Conservation (phyloP, 2,888 invertebrate species). For the Gasteruption jaculator region DNA sequence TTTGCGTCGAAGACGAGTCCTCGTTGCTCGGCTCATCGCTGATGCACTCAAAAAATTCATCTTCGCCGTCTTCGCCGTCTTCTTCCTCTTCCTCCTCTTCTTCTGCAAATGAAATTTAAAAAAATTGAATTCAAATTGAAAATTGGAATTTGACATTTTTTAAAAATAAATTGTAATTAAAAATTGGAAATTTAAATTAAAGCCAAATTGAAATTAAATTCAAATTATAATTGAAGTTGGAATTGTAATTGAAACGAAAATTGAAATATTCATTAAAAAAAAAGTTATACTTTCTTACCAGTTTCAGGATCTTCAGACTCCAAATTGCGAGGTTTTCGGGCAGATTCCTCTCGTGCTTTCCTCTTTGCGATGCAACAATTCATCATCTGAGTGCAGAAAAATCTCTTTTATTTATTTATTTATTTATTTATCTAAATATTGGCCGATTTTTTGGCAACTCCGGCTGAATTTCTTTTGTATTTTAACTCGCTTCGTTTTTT, state of each 20-base stretch:
- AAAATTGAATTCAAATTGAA: not conserved
- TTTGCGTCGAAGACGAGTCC: conserved; percentile 40
- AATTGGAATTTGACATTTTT: not conserved
- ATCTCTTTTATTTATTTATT: conserved; percentile 1
- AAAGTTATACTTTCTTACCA: conserved; percentile 28
- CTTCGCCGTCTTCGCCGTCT: no score
- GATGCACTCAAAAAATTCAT: conserved; percentile 82
- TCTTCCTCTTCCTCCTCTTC: conserved; percentile 66
- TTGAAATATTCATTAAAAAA: not conserved
- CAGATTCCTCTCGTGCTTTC: conserved; percentile 53
- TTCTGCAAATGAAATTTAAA: conserved; percentile 31
- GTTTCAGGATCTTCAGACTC: conserved; percentile 39
- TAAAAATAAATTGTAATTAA: conserved; percentile 1
- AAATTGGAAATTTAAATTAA: not conserved
- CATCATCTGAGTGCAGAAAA: conserved; percentile 54
- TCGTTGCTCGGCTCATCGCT: conserved; percentile 53
- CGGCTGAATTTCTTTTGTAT: not conserved
- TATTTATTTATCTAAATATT: not conserved
- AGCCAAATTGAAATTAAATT: conserved; percentile 3
- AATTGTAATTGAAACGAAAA: not conserved
- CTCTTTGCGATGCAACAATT: conserved; percentile 73
- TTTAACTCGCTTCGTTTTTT: not conserved
- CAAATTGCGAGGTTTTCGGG: conserved; percentile 35
- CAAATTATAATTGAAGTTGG: not conserved
- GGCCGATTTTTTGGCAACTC: no score